Base-by-base conservation (phyloP, 2,797 vertebrate genomes). In the Distichodus sexfasciatus region DNA sequence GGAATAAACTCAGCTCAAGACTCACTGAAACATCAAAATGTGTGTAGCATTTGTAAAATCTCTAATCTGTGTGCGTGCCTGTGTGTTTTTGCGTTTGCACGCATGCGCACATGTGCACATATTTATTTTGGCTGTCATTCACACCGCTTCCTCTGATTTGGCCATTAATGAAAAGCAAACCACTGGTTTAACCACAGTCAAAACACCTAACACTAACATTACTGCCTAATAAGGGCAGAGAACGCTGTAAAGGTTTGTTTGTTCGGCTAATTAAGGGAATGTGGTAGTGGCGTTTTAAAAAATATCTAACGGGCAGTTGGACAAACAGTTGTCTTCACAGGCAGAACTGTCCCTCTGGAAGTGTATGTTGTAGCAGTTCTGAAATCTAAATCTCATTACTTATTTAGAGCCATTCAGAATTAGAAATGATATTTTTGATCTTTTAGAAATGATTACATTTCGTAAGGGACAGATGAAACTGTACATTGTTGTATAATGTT, bases 321-420 rank as follows among this genome's bases (percentile, higher is more conserved):
- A 51, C 11, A n/a, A 51, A 48, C 46, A 48, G 46, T 48, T 48
- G 11, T n/a, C n/a, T n/a, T n/a, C n/a, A n/a, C n/a, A n/a, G n/a
- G n/a, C n/a, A n/a, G n/a, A n/a, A n/a, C n/a, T n/a, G n/a, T n/a
- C n/a, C n/a, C n/a, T n/a, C n/a, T n/a, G n/a, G n/a, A n/a, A n/a
- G n/a, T n/a, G n/a, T n/a, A n/a, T n/a, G n/a, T n/a, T n/a, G n/a
- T n/a, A n/a, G n/a, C n/a, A n/a, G n/a, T n/a, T n/a, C n/a, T n/a
- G n/a, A n/a, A n/a, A n/a, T n/a, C n/a, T n/a, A n/a, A n/a, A n/a
- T n/a, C n/a, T n/a, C n/a, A n/a, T n/a, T n/a, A n/a, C n/a, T n/a
- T n/a, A n/a, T n/a, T n/a, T n/a, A n/a, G n/a, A n/a, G n/a, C n/a
- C n/a, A n/a, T n/a, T n/a, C n/a, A n/a, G n/a, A n/a, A n/a, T n/a